Base-by-base conservation (phyloP, 2,888 invertebrate genomes). In the Andrena dorsata region DNA sequence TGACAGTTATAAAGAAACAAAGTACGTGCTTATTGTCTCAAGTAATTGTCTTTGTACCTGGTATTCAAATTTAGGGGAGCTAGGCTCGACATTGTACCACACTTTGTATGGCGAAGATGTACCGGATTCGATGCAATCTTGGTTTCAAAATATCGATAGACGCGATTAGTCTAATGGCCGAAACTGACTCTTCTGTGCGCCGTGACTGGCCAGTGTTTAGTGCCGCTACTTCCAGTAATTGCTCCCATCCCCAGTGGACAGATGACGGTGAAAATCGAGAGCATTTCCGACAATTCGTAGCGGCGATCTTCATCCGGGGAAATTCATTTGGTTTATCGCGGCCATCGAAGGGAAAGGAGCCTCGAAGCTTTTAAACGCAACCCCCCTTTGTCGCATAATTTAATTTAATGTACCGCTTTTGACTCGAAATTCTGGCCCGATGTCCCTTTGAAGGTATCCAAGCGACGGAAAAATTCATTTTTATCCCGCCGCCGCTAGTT, bases 181-280 rank as follows among this genome's bases (percentile, higher is more conserved):
- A 30, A 65, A 20, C 35, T 56, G 16, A 41, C n/a, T 26, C 16
- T 20, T 28, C 53, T 58, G 51, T 8, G 30, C 5, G 13, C 3
- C 68, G 32, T 32, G 41, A 35, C 30, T 51, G 51, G 32, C 10
- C 72, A 53, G 51, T 64, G 35, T 72, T 53, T 56, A 35, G 28
- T 20, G 35, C 10, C 28, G 35, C 32, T 63, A 65, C 53, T 73
- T 65, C 65, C 65, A 13, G 49, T 65, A 56, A 73, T 73, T 73
- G 73, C 73, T 56, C 30, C 56, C 20, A 23, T 56, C 16, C 26
- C 35, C 30, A 20, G 7, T 32, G 51, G 51, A 64, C 13, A 16
- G 49, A 41, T 41, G 64, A 64, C 35, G 32, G 26, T 51, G 64
- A 51, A 64, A 72, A 53, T 53, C 35, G 53, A 30, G 30, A 13